phyloP scores from a whole-genome alignment of 35 echinoderm and acorn worm species.

The Diadema setosum region DNA sequence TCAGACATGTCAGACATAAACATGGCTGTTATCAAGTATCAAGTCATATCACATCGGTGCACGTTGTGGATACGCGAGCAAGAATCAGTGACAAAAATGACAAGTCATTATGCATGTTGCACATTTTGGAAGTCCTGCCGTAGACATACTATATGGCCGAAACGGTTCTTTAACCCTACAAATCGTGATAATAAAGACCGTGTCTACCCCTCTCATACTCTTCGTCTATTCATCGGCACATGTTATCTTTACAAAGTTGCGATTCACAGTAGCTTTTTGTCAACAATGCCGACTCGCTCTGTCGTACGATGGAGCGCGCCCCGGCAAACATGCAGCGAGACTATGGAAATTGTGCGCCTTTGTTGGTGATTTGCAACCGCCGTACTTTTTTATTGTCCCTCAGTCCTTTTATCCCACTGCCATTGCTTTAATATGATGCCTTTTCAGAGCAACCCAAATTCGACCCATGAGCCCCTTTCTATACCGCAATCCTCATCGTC shows the following conservation, averaged over 20 bases:
- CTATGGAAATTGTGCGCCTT: background rate
- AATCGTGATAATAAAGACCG: too few relatives aligned
- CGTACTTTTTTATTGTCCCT: background rate
- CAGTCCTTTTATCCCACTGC: background rate
- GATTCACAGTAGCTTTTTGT: slow-evolving; percentile 6
- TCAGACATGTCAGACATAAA: too few relatives aligned
- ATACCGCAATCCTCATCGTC: too few relatives aligned
- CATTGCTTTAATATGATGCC: slow-evolving; percentile 11
- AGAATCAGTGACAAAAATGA: too few relatives aligned
- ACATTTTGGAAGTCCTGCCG: too few relatives aligned
- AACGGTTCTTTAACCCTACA: too few relatives aligned
- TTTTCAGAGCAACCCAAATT: background rate
- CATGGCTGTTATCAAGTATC: too few relatives aligned
- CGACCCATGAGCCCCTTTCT: background rate
- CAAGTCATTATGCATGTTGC: too few relatives aligned
- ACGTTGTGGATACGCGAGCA: too few relatives aligned
- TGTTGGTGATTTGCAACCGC: background rate
- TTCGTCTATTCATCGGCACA: background rate
- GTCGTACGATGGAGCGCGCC: background rate
- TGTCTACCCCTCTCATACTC: background rate
- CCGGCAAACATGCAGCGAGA: background rate
- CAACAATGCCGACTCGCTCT: background rate
- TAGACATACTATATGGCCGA: too few relatives aligned
- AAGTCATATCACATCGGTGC: too few relatives aligned
- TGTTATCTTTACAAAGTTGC: slow-evolving; percentile 12